Evolutionary conservation across 2,888 invertebrate genomes (phyloP).

Genomic region (Colostygia pectinataria): DNA sequence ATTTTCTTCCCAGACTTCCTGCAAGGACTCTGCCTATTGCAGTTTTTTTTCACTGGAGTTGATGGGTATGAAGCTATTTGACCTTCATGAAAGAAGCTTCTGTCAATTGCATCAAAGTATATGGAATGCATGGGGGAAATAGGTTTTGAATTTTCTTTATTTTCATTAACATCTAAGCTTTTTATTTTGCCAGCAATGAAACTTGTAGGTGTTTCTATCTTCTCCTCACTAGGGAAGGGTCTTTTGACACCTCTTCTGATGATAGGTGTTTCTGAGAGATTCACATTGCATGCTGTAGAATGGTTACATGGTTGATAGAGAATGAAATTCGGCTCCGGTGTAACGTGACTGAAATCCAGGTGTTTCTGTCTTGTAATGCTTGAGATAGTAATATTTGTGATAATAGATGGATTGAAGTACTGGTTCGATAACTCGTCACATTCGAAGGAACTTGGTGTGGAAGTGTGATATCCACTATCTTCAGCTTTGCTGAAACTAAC

Average conservation of each 20-base stretch:
- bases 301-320: constrained; percentile 40
- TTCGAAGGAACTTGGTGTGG: constrained; percentile 67
- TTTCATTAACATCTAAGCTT: constrained; percentile 65
- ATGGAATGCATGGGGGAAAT: constrained; percentile 34
- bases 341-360: constrained; percentile 43
- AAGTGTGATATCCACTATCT: constrained; percentile 76
- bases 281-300: constrained; percentile 30
- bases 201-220: constrained; percentile 64
- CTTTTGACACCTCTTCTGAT: constrained; percentile 63
- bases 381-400: constrained; percentile 42
- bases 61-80: constrained; percentile 59
- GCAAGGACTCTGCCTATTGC: constrained; percentile 61
- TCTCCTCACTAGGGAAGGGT: constrained; percentile 53
- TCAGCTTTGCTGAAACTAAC: constrained; percentile 61
- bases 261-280: constrained; percentile 50
- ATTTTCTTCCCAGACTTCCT: constrained; percentile 62
- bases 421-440: constrained; percentile 59
- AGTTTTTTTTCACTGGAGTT: constrained; percentile 70
- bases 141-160: constrained; percentile 45
- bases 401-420: constrained; percentile 50
- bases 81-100: constrained; percentile 39
- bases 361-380: constrained; percentile 51
- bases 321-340: constrained; percentile 47
- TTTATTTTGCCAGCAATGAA: constrained; percentile 68
- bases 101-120: constrained; percentile 36